Evolutionary conservation across 2,888 invertebrate genomes (phyloP), one percentile per base, ranked within the genome.

Genomic region (Leptopilina syphax): DNA sequence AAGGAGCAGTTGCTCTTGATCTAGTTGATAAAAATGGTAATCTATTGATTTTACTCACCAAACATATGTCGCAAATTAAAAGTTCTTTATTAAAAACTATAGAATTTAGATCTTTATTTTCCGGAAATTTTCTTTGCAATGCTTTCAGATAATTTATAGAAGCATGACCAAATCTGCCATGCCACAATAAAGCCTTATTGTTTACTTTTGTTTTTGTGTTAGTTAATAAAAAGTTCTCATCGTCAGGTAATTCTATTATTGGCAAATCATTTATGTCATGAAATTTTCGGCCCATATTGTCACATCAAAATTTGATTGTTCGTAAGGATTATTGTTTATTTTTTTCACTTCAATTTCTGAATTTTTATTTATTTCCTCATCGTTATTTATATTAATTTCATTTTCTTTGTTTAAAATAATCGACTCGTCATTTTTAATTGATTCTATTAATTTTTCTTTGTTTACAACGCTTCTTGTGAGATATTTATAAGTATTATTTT

Each of bases 151-250:
- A 86, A 63, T 78, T 77, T 24, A 85, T 9, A 4, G 84, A 85
- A 1, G 83, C 82, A 77, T 85, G 85, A n/a, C 86, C 85, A 9
- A 86, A 41, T 63, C 85, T 80, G 6, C 82, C 79, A 63, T 86
- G 86, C 86, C 86, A 87, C 34, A 86, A 27, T 76, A 85, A 70
- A 47, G 82, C 84, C 34, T 81, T 80, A 70, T 60, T 18, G 1
- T 60, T 3, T 18, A 60, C 60, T 18, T 60, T 60, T 6, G 18
- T 18, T 60, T 60, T 83, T 84, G 50, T 81, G 80, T n/a, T 78
- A 60, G 24, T 54, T 9, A 65, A 76, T 73, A 81, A 80, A 9
- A 76, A 77, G 27, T 76, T 67, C 68, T 79, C 82, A 63, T 44
- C 54, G 13, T 76, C 76, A 47, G 67, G 50, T 18, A 18, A 18